Conservation (phyloP, 2,888 invertebrate genomes). For the Synergus japonicus region DNA sequence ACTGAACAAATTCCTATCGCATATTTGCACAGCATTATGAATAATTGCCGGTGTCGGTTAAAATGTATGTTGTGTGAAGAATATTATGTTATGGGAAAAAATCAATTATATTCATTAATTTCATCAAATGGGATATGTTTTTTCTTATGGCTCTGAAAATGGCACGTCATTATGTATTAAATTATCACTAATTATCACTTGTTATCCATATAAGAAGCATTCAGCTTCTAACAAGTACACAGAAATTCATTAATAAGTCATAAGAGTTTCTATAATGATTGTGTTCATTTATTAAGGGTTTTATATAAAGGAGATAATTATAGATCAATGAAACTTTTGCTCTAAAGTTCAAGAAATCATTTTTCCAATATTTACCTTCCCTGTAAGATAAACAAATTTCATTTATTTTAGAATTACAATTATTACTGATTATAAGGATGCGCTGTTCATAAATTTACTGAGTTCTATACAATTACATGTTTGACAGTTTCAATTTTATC, state of each 20-base stretch:
- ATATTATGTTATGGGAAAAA: background rate
- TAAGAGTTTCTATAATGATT: background rate
- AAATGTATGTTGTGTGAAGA: conserved; percentile 2
- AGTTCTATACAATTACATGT: background rate
- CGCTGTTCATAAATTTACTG: background rate
- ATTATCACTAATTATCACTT: background rate
- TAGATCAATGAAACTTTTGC: background rate
- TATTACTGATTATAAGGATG: background rate
- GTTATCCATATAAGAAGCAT: background rate
- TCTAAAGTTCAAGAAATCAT: background rate
- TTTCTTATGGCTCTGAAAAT: background rate
- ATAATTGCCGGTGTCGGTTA: conserved; percentile 1
- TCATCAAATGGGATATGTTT: background rate
- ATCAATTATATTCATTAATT: background rate
- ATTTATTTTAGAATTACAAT: background rate
- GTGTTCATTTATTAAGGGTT: background rate
- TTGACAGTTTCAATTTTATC: background rate
- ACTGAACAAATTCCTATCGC: conserved; percentile 30
- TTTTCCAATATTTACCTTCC: background rate
- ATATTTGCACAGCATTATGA: conserved; percentile 22
- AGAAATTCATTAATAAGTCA: background rate
- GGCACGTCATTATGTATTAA: background rate
- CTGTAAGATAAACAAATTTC: background rate
- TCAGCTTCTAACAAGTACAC: background rate
- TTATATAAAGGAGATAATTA: background rate